Evolutionary conservation across 2,113 vertebrate species (phyloP).

Genomic region (Tretioscincus oriximinensis): DNA sequence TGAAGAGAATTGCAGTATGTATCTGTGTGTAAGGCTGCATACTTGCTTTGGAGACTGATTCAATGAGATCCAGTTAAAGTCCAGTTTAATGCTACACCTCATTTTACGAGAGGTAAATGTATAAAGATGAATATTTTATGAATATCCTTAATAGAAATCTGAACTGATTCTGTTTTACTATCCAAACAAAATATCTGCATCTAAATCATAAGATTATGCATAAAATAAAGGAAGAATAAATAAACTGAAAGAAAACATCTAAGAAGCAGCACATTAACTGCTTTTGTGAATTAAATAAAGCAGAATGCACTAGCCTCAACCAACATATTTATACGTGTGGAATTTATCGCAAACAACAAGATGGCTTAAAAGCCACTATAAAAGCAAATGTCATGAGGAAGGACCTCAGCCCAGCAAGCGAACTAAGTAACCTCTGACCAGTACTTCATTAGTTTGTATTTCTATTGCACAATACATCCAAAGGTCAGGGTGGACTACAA

Average conservation of each 20-base stretch:
- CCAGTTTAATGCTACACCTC: too few relatives aligned
- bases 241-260: neutral
- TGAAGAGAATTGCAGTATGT: constrained; percentile 34
- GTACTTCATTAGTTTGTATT: too few relatives aligned
- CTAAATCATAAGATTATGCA: neutral
- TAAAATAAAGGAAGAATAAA: neutral
- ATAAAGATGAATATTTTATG: neutral
- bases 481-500: too few relatives aligned
- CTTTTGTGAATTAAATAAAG: neutral
- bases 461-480: too few relatives aligned
- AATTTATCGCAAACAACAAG: neutral
- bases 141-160: neutral
- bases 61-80: too few relatives aligned
- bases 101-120: neutral
- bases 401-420: neutral
- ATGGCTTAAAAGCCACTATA: neutral
- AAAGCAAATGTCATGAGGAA: neutral
- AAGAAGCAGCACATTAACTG: neutral
- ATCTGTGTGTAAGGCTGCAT: neutral
- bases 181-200: neutral
- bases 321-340: neutral
- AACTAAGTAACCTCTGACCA: neutral
- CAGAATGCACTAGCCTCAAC: neutral
- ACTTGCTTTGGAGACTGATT: neutral
- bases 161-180: neutral